Evolutionary conservation across 2,113 vertebrate species (phyloP), one percentile per base, ranked within the genome.

Genomic region (Paralichthys olivaceus): DNA sequence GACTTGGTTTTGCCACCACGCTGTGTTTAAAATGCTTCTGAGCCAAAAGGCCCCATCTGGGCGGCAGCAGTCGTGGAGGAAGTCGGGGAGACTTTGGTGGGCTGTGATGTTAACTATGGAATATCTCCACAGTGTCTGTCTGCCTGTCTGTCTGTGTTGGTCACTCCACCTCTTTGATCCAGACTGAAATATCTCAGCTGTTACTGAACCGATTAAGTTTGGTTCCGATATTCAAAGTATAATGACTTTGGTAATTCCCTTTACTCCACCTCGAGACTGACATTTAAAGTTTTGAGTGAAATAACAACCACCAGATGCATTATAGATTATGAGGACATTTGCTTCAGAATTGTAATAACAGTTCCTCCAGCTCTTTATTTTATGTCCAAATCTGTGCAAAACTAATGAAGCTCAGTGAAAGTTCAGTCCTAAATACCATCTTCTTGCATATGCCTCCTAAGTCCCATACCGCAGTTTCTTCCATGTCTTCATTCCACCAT

Each of bases 1-100:
- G 72, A 72, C 66, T 84, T 14, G n/a, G 49, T 73, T 72, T 25
- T 47, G 66, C 72, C 75, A n/a, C 71, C 83, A 79, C 23, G 72
- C 89, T 84, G 86, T 1, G 78, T 83, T 79, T 75, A 3, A 77
- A 86, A 76, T 79, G 78, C 84, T 86, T 85, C 74, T 29, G 6
- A 77, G 76, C 72, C 60, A 79, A 77, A 40, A 49, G 76, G 77
- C 59, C 74, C 87, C 87, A 85, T 88, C 77, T 86, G 91, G 74
- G 69, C 37, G 25, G 78, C 88, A 88, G 84, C 66, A 73, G 77
- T 43, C 32, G 57, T 51, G 75, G 77, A 92, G 92, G 91, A 92
- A 92, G 87, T 79, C 4, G 0, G 26, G 66, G 70, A 92, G 92
- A 91, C 81, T 4, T 11, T 20, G 69, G 58, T 37, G 56, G 72